These are phyloP conservation scores for Brachyhypopomus gauderio DNA, from an alignment of 2,113 vertebrate genomes.

Conservation along the genomic window DNA sequence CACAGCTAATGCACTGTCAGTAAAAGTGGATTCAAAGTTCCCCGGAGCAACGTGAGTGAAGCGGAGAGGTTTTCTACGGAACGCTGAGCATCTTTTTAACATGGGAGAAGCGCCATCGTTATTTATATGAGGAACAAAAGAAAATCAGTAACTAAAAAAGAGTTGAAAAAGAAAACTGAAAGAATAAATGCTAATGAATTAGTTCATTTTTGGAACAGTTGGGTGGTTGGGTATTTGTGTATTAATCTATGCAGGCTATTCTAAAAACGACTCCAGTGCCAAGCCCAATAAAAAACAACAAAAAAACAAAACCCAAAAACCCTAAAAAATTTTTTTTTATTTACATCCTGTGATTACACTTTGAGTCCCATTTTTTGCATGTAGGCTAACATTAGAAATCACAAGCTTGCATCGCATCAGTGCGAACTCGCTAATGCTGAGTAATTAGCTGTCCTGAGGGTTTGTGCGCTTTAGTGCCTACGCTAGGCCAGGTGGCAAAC, in stretches of 20 bases:
- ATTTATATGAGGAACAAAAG: background rate
- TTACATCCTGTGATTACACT: background rate
- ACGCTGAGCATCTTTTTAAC: background rate
- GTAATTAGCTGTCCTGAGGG: slow-evolving; percentile 56
- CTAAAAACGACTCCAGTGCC: background rate
- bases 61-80: background rate
- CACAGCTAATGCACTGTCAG: slow-evolving; percentile 34
- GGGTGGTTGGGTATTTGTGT: background rate
- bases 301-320: slow-evolving; percentile 14
- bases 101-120: background rate
- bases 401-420: background rate
- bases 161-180: background rate
- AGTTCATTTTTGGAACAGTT: background rate
- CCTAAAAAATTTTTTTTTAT: background rate
- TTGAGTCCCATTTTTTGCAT: slow-evolving; percentile 29
- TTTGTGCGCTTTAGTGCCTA: slow-evolving; percentile 49
- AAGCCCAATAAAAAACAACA: background rate
- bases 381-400: slow-evolving; percentile 8
- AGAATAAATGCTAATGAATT: too few relatives aligned
- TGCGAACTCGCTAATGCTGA: slow-evolving; percentile 40
- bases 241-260: background rate
- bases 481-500: slow-evolving; percentile 71
- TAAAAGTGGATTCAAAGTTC: slow-evolving; percentile 32
- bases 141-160: background rate
- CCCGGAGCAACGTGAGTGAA: slow-evolving; percentile 32